Conservation (phyloP, 1,140 invertebrate genomes). For the Cydia splendana region DNA sequence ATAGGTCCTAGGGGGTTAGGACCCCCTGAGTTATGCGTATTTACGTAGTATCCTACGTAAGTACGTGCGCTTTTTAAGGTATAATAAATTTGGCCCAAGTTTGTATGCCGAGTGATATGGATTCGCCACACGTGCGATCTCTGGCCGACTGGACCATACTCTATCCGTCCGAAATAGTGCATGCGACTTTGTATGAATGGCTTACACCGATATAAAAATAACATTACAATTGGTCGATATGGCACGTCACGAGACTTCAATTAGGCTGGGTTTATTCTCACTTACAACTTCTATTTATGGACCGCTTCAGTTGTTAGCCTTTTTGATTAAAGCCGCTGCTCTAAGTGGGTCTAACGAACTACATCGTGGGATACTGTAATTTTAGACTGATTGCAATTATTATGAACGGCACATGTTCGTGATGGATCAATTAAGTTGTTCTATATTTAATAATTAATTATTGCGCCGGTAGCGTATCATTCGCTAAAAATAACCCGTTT, state of each 20-base stretch:
- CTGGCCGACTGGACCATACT: not conserved
- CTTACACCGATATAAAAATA: constrained; percentile 51
- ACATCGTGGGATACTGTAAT: constrained; percentile 47
- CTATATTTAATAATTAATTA: constrained; percentile 8
- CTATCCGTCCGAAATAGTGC: not conserved
- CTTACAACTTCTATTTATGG: constrained; percentile 64
- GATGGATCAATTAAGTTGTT: constrained; percentile 33
- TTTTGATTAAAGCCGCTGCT: constrained; percentile 52
- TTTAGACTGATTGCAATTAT: constrained; percentile 54
- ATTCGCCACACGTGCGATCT: not conserved
- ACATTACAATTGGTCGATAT: constrained; percentile 51
- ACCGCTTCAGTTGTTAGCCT: constrained; percentile 61
- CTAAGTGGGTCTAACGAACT: constrained; percentile 54
- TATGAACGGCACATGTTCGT: constrained; percentile 43
- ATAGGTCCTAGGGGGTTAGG: no score
- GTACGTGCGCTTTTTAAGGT: no score
- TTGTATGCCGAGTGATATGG: not conserved
- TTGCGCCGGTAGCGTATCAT: no score
- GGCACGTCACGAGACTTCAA: constrained; percentile 61
- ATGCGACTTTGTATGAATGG: constrained; percentile 4
- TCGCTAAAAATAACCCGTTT: no score
- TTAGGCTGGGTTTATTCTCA: constrained; percentile 58
- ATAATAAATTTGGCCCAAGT: not conserved
- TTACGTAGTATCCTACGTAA: not conserved
- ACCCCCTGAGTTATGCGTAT: no score